phyloP scores from a whole-genome alignment of 2,113 vertebrate species.

The Lates calcarifer region DNA sequence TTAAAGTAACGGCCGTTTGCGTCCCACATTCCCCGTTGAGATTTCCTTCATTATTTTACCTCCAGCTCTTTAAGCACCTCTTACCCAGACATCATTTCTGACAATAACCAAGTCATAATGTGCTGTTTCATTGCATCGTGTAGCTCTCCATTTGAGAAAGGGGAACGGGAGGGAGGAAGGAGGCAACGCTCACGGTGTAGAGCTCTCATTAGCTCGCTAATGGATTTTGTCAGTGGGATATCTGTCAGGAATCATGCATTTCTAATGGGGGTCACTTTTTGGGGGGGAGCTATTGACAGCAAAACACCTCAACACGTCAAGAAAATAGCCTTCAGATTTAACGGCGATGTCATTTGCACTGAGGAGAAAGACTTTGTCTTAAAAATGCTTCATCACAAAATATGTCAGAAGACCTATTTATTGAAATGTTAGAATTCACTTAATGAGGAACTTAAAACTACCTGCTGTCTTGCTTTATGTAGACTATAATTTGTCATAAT shows the following conservation, averaged over 20 bases:
- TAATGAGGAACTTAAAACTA: slow-evolving; percentile 39
- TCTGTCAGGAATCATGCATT: slow-evolving; percentile 75
- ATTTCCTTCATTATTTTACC: slow-evolving; percentile 64
- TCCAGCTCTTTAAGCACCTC: slow-evolving; percentile 69
- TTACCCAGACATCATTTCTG: slow-evolving; percentile 60
- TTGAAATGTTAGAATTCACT: slow-evolving; percentile 26
- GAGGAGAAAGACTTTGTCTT: slow-evolving; percentile 27
- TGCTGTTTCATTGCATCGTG: slow-evolving; percentile 40
- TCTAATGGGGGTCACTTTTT: slow-evolving; percentile 71
- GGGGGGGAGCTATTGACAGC: slow-evolving; percentile 56
- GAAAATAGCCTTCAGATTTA: slow-evolving; percentile 57
- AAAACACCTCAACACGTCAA: slow-evolving; percentile 53
- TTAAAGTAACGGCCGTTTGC: slow-evolving; percentile 50
- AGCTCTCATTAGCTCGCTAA: slow-evolving; percentile 73
- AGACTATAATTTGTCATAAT: slow-evolving; percentile 40
- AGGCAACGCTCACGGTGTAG: slow-evolving; percentile 7
- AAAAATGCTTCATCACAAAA: slow-evolving; percentile 16
- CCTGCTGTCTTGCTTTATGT: slow-evolving; percentile 33
- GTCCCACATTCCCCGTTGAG: slow-evolving; percentile 44
- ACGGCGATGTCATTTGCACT: slow-evolving; percentile 67
- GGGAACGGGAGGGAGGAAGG: slow-evolving; percentile 4
- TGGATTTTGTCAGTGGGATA: slow-evolving; percentile 76
- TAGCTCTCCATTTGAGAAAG: slow-evolving; percentile 57
- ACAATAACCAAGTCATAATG: slow-evolving; percentile 68
- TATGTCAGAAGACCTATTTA: slow-evolving; percentile 17